Percentiles rank a stretch among this genome's conserved stretches.
Conservation (phyloP, 2,113 vertebrate genomes). For the Lonchura striata region DNA sequence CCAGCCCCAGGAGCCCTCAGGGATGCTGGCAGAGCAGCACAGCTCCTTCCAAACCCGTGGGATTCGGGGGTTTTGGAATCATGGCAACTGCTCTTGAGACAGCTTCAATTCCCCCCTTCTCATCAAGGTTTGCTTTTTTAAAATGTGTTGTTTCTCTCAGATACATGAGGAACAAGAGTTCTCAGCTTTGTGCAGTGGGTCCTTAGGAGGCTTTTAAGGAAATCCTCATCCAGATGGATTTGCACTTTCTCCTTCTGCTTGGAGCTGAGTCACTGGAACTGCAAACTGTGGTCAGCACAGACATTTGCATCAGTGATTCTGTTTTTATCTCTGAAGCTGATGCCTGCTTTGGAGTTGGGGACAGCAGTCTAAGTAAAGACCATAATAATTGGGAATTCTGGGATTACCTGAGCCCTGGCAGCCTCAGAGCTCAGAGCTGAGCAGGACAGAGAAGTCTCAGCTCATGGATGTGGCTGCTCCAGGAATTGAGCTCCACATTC, state of each 20-base stretch:
- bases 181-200: background rate
- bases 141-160: background rate
- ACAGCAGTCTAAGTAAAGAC: background rate
- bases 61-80: background rate
- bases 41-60: background rate
- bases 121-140: background rate
- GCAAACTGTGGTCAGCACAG: background rate
- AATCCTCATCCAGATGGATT: background rate
- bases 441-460: background rate
- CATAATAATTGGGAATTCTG: background rate
- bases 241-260: background rate
- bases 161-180: background rate
- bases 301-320: background rate
- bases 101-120: background rate
- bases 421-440: background rate
- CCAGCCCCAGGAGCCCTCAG: background rate
- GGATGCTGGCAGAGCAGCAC: background rate
- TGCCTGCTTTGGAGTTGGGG: background rate
- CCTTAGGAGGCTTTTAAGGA: background rate
- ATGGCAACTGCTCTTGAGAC: background rate
- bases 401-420: background rate
- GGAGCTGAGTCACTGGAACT: background rate
- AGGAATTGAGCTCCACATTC: fast-evolving
- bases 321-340: background rate
- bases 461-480: background rate